These are phyloP conservation scores for Chitala chitala DNA, from an alignment of 2,113 vertebrate species.

Conservation along the genomic window DNA sequence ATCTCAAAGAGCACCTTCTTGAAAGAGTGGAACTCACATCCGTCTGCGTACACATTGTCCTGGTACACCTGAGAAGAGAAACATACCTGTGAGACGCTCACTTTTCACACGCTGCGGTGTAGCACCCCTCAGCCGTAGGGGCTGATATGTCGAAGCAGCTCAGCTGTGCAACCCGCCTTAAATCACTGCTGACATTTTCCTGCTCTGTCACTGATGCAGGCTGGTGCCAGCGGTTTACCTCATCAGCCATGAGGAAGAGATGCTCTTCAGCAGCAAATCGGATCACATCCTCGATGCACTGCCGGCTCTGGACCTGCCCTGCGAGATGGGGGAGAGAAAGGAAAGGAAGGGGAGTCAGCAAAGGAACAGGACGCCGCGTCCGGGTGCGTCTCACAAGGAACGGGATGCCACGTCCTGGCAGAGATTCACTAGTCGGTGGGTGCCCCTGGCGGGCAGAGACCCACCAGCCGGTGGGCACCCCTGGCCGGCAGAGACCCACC, in stretches of 20 bases:
- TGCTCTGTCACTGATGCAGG: no score
- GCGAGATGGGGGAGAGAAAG: background rate
- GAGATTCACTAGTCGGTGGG: no score
- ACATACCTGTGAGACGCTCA: background rate
- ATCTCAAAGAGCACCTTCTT: constrained; percentile 75
- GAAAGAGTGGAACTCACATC: constrained; percentile 71
- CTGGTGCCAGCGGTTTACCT: constrained; percentile 47
- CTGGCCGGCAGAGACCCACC: no score
- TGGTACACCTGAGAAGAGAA: constrained; percentile 52
- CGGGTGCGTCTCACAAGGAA: no score
- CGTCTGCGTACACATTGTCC: constrained; percentile 69
- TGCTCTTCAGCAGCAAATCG: constrained; percentile 44
- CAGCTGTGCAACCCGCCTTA: background rate
- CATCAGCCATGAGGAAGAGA: constrained; percentile 64
- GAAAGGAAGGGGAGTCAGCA: background rate
- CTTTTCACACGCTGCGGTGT: background rate
- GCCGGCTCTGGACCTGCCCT: constrained; percentile 56
- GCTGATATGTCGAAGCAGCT: background rate
- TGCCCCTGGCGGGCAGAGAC: no score
- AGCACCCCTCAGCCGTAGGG: background rate
- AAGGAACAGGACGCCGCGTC: background rate
- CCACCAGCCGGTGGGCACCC: no score
- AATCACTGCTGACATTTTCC: no score
- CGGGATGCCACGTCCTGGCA: no score
- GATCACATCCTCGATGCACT: constrained; percentile 48